Conservation (phyloP, 2,888 invertebrate genomes). For the Patella pellucida region DNA sequence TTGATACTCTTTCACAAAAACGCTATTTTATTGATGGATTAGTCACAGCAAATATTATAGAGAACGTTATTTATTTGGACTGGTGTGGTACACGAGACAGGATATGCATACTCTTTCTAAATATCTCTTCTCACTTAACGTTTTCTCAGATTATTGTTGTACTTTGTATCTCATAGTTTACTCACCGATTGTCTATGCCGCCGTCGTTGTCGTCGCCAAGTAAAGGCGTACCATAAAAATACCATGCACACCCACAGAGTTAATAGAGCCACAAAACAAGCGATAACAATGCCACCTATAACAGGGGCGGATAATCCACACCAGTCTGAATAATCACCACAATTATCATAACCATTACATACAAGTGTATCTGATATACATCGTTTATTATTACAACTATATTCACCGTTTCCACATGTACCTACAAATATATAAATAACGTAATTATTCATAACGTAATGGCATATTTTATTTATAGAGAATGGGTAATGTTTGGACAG, state of each 20-base stretch:
- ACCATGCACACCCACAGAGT: constrained; percentile 13
- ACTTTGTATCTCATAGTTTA: background rate
- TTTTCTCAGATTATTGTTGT: too few species aligned
- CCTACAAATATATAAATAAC: background rate
- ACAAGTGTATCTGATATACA: constrained; percentile 1
- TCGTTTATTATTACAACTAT: background rate
- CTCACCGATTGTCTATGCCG: background rate
- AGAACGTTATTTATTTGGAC: too few species aligned
- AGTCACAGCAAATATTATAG: too few species aligned
- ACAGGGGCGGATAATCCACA: constrained; percentile 13
- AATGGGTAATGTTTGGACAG: too few species aligned
- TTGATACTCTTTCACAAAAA: too few species aligned
- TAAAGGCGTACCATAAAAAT: constrained; percentile 13
- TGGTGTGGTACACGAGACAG: too few species aligned
- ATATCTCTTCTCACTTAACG: too few species aligned
- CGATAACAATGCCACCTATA: constrained; percentile 18
- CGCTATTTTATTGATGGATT: too few species aligned
- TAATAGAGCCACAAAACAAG: constrained; percentile 7
- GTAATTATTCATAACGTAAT: too few species aligned
- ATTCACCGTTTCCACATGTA: background rate
- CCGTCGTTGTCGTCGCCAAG: background rate
- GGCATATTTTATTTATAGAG: too few species aligned
- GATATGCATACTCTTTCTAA: too few species aligned
- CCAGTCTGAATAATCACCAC: constrained; percentile 13
- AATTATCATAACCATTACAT: constrained; percentile 12